Base-by-base conservation (phyloP, 2,888 invertebrate genomes). In the Allacma fusca region DNA sequence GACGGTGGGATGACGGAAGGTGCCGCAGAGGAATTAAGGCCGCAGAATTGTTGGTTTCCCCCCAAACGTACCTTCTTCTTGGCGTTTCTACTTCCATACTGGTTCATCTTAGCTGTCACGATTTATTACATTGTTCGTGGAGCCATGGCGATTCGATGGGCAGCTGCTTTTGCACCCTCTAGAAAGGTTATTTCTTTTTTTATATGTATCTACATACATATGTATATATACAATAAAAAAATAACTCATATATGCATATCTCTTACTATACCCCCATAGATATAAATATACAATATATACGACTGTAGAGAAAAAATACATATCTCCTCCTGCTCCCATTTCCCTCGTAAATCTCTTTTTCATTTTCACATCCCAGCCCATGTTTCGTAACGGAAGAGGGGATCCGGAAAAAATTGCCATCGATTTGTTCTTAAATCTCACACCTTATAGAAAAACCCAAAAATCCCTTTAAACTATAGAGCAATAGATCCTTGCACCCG, bases 11-110 rank as follows among this genome's bases (percentile, higher is more conserved):
- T 84, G 69, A 79, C 77, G 62, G 83, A 83, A 64, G 75, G 73
- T 71, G 82, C 81, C 23, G 83, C 82, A 34, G 72, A 78, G 16
- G 77, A 78, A 62, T 81, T 84, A 40, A 81, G 82, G 73, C 80
- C 81, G 24, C 80, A 82, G 68, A 84, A 84, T 77, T 84, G 84
- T 76, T 84, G 84, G 84, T 84, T 84, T 75, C 83, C 84, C 28
- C 82, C 83, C 67, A 79, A 80, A 76, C 70, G 77, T 64, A 82
- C 83, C 21, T 83, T 82, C 74, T 80, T 83, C 64, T 71, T 82
- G 68, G 78, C 81, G 50, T 84, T 84, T 78, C 78, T 84, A 70
- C 76, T 83, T 29, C 84, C 84, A 29, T 84, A 82, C 77, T 82
- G 84, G 81, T 79, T 82, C 64, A 75, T 84, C 19, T 64, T 83